phyloP scores from a whole-genome alignment of 2,888 invertebrate species.

The Clistopyga incitator region DNA sequence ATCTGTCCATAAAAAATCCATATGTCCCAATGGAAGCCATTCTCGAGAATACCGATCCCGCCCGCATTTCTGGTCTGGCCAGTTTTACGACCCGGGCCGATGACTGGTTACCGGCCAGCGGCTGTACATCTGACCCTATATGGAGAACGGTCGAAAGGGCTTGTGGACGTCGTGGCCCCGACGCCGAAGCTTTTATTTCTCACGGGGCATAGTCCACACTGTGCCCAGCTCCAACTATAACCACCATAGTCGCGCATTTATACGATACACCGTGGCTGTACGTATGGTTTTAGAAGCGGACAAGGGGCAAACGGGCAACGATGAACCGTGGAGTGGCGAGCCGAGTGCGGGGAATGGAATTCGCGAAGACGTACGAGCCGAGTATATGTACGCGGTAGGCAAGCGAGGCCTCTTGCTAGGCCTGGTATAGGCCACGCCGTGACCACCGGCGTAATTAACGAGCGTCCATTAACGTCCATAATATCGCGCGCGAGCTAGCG shows the following conservation, averaged over 20 bases:
- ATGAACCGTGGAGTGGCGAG: constrained; percentile 59
- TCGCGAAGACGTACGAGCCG: constrained; percentile 66
- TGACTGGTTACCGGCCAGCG: background rate
- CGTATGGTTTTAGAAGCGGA: constrained; percentile 22
- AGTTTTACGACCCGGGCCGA: background rate
- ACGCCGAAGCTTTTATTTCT: constrained; percentile 70
- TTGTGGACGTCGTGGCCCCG: constrained; percentile 41
- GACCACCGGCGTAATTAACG: constrained; percentile 71
- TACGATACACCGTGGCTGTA: constrained; percentile 40
- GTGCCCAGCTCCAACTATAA: constrained; percentile 26
- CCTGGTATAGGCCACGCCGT: constrained; percentile 67
- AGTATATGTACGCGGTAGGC: constrained; percentile 62
- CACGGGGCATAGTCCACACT: constrained; percentile 63
- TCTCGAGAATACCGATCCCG: background rate
- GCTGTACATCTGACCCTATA: constrained; percentile 12
- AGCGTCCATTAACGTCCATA: constrained; percentile 71
- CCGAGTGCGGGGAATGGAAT: constrained; percentile 60
- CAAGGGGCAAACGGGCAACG: constrained; percentile 58
- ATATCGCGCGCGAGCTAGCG: constrained; percentile 69
- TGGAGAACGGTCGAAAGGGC: constrained; percentile 2
- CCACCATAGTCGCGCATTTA: constrained; percentile 31
- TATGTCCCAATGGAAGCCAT: too few relatives aligned
- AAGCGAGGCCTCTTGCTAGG: constrained; percentile 60
- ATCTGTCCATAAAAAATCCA: too few relatives aligned
- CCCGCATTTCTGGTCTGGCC: background rate